Base-by-base conservation (phyloP, 1,140 invertebrate species). In the Diploscapter pachys region DNA sequence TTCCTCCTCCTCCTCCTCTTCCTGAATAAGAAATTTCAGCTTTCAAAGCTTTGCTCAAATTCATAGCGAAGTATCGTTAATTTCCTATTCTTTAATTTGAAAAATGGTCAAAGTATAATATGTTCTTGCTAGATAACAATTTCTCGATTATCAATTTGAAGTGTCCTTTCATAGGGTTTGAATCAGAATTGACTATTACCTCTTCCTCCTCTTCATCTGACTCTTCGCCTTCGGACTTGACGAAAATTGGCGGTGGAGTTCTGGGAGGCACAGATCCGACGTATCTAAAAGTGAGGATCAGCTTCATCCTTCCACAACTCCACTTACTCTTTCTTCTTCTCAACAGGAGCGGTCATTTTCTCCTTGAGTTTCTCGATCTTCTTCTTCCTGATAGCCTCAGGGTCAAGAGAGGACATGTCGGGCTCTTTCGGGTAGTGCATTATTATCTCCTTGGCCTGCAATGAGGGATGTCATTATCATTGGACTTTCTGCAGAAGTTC, bases 121-220 rank as follows among this genome's bases (percentile, higher is more conserved):
- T 31, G 31, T 1, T 31, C 1, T 31, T 31, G 31, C 0, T 31
- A 31, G 31, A 31, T 31, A 31, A 31, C 31, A 31, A 31, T 31
- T 31, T 31, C 31, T 31, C 31, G 31, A 31, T 0, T 31, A 31
- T 31, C 31, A 31, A 31, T 31, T 31, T 31, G 31, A 31, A 31
- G 31, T 31, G 0, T 31, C 31, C 31, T 31, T 31, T 31, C 31
- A 31, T 31, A 0, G 31, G 1, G 31, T 31, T 31, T 31, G 31
- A 31, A 31, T 31, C 31, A 31, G 31, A 31, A 31, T 31, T 31
- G n/a, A n/a, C n/a, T 31, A 31, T 31, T 31, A 31, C 31, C 31
- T 31, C 72, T 85, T 80, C 59, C 8, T 84, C 84, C 61, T 84
- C 81, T 51, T 76, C 74, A 61, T 85, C 84, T 48, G 83, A 76